Evolutionary conservation across 2,888 invertebrate species (phyloP).

Genomic region (Synergus japonicus): DNA sequence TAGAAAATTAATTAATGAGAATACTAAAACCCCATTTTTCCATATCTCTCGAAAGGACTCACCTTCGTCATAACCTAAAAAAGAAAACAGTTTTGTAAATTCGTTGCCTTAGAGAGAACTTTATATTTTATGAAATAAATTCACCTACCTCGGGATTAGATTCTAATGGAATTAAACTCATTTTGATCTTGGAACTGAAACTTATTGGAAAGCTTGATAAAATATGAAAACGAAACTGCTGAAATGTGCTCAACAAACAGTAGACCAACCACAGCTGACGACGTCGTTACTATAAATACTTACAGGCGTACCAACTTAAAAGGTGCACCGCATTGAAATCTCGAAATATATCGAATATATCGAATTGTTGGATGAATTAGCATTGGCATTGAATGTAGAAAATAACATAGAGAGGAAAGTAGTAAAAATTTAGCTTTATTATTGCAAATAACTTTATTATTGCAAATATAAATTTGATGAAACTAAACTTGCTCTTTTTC

Average conservation of each 20-base stretch:
- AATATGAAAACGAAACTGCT: background rate
- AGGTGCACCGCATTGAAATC: too few species aligned
- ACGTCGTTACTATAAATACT: too few species aligned
- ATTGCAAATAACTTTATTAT: too few species aligned
- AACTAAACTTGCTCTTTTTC: too few species aligned
- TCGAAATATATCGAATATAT: too few species aligned
- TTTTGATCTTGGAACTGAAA: conserved; percentile 55
- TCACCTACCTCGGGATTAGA: conserved; percentile 81
- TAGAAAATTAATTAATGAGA: background rate
- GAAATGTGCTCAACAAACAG: background rate
- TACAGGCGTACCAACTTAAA: too few species aligned
- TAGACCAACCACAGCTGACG: too few species aligned
- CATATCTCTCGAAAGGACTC: conserved; percentile 59
- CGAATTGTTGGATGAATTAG: too few species aligned
- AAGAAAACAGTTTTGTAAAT: conserved; percentile 54
- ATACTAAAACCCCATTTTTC: background rate
- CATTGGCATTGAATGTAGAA: too few species aligned
- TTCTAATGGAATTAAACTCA: conserved; percentile 81
- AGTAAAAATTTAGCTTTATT: too few species aligned
- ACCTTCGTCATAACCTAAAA: conserved; percentile 83
- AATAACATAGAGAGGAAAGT: too few species aligned
- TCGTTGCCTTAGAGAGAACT: background rate
- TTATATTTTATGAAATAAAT: conserved; percentile 18
- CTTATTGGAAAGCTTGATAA: background rate
- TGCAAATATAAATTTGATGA: too few species aligned